phyloP scores from a whole-genome alignment of 2,797 vertebrate species.

The Thripadectes ignobilis region DNA sequence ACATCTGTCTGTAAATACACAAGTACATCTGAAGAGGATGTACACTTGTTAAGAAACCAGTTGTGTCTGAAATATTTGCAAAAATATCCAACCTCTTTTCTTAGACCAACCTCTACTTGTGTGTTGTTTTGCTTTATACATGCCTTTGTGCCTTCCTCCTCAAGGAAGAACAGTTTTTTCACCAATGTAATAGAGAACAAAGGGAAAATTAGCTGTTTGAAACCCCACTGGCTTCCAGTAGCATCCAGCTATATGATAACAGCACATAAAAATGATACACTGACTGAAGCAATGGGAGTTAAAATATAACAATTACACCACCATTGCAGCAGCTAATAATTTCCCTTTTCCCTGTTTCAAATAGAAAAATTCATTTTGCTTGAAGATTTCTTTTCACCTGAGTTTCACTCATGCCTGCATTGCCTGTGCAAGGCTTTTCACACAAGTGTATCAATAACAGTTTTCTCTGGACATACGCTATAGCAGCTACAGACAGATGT shows the following conservation, averaged over 20 bases:
- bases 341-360: neutral
- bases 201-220: neutral
- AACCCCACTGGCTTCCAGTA: neutral
- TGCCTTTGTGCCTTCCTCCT: neutral
- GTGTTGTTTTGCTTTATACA: neutral
- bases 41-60: neutral
- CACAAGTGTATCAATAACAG: neutral
- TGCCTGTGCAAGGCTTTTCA: neutral
- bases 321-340: neutral
- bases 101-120: neutral
- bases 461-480: neutral
- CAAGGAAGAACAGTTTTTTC: neutral
- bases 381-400: neutral
- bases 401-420: neutral
- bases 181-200: neutral
- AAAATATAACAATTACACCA: neutral
- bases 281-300: neutral
- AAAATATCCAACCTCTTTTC: neutral
- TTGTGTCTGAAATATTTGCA: neutral
- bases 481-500: slow-evolving; percentile 2
- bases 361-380: neutral
- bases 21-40: neutral
- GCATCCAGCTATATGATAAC: neutral
- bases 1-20: neutral
- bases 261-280: neutral